Evolutionary conservation across 1,140 invertebrate species (phyloP).

Genomic region (Notospermus geniculatus): DNA sequence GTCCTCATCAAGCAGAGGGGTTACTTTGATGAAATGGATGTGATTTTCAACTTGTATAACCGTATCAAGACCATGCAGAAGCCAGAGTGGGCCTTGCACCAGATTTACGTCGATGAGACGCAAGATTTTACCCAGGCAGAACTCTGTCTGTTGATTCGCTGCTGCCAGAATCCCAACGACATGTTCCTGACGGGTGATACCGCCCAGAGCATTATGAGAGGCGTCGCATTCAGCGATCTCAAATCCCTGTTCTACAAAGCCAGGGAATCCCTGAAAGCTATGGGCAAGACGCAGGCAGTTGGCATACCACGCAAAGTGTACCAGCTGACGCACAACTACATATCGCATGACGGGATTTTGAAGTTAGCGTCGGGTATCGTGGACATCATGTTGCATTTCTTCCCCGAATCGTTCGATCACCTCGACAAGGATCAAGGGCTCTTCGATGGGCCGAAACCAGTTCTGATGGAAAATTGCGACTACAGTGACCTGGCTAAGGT

Average conservation of each 20-base stretch:
- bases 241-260: constrained; percentile 44
- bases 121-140: constrained; percentile 53
- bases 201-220: constrained; percentile 52
- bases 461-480: constrained; percentile 45
- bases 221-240: constrained; percentile 47
- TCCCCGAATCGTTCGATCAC: constrained; percentile 49
- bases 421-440: constrained; percentile 45
- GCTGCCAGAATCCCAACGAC: constrained; percentile 44
- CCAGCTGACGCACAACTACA: constrained; percentile 48
- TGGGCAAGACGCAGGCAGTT: constrained; percentile 32
- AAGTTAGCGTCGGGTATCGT: constrained; percentile 44
- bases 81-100: constrained; percentile 34
- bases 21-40: constrained; percentile 45
- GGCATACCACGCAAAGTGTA: constrained; percentile 35
- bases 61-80: constrained; percentile 8
- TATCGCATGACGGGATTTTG: constrained; percentile 47
- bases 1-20: constrained; percentile 31
- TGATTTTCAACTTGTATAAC: constrained; percentile 14
- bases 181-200: constrained; percentile 53
- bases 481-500: constrained; percentile 35
- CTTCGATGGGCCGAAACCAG: constrained; percentile 43
- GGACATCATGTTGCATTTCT: constrained; percentile 44
- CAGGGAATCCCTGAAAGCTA: constrained; percentile 29
- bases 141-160: constrained; percentile 40
- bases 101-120: constrained; percentile 50